phyloP scores from a whole-genome alignment of 2,888 invertebrate genomes.

The Capitulum mitella region DNA sequence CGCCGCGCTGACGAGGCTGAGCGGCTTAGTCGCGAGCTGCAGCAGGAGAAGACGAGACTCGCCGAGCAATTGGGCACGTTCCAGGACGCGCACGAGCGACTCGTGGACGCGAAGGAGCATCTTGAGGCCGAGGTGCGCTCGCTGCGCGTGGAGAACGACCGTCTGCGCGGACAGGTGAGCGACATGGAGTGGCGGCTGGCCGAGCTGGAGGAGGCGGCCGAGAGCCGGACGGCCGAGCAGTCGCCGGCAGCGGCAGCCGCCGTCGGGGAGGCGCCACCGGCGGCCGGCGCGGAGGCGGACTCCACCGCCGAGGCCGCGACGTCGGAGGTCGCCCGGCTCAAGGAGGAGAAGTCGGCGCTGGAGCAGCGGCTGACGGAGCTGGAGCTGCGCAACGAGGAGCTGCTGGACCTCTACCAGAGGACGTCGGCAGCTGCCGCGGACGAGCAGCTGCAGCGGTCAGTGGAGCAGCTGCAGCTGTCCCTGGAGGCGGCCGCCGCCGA shows the following conservation, averaged over 20 bases:
- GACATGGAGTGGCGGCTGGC: slow-evolving; percentile 37
- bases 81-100: slow-evolving; percentile 64
- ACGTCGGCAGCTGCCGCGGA: neutral
- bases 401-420: neutral
- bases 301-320: neutral
- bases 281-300: neutral
- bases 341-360: neutral
- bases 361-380: neutral
- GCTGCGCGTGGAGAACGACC: slow-evolving; percentile 63
- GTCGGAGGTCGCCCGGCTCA: neutral
- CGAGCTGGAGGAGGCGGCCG: slow-evolving; percentile 34
- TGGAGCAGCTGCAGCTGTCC: neutral
- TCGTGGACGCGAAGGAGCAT: slow-evolving; percentile 71
- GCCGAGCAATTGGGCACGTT: slow-evolving; percentile 65
- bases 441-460: neutral
- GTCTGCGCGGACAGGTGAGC: slow-evolving; percentile 59
- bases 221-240: neutral
- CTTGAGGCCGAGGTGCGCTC: slow-evolving; percentile 67
- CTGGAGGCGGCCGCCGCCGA: neutral
- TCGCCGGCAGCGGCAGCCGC: neutral
- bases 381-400: neutral
- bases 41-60: slow-evolving; percentile 59
- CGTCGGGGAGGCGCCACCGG: neutral
- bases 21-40: slow-evolving; percentile 55
- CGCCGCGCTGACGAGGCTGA: slow-evolving; percentile 55